These are phyloP conservation scores for Chrysopilus asiliformis DNA, from an alignment of 2,888 invertebrate genomes.

Conservation along the genomic window DNA sequence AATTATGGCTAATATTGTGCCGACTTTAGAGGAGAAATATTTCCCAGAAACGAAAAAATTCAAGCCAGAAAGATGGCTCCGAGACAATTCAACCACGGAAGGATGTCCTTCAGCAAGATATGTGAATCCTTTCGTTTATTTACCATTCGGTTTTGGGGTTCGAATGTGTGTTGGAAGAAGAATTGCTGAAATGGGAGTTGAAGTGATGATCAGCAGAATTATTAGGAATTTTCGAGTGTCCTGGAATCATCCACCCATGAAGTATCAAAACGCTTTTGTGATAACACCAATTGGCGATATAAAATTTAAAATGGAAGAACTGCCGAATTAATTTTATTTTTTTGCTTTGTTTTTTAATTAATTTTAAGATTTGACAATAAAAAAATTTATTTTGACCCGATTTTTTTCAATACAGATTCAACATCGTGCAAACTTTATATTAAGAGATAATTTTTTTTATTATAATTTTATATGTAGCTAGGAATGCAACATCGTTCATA, in stretches of 20 bases:
- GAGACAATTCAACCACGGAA: conserved; percentile 7
- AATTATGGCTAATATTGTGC: conserved; percentile 55
- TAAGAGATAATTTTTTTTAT: too few relatives aligned
- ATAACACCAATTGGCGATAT: conserved; percentile 28
- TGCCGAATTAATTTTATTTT: conserved; percentile 10
- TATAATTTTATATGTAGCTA: too few relatives aligned
- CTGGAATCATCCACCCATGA: conserved; percentile 21
- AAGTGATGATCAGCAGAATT: conserved; percentile 37
- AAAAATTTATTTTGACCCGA: too few relatives aligned
- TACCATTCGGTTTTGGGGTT: conserved; percentile 56
- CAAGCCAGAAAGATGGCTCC: conserved; percentile 62
- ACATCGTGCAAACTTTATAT: too few relatives aligned
- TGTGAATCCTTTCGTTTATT: conserved; percentile 40
- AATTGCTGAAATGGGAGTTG: conserved; percentile 57
- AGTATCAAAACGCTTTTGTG: conserved; percentile 20
- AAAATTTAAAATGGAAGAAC: conserved; percentile 29
- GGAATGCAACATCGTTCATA: too few relatives aligned
- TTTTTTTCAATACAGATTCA: too few relatives aligned
- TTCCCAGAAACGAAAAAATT: conserved; percentile 37
- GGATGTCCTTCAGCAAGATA: conserved; percentile 18
- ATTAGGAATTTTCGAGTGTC: conserved; percentile 26
- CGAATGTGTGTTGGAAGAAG: conserved; percentile 55
- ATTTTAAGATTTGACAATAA: not conserved
- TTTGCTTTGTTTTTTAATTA: not conserved
- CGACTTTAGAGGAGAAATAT: conserved; percentile 46